Base-by-base conservation (phyloP, 1,140 invertebrate species). In the Hycleus cichorii region DNA sequence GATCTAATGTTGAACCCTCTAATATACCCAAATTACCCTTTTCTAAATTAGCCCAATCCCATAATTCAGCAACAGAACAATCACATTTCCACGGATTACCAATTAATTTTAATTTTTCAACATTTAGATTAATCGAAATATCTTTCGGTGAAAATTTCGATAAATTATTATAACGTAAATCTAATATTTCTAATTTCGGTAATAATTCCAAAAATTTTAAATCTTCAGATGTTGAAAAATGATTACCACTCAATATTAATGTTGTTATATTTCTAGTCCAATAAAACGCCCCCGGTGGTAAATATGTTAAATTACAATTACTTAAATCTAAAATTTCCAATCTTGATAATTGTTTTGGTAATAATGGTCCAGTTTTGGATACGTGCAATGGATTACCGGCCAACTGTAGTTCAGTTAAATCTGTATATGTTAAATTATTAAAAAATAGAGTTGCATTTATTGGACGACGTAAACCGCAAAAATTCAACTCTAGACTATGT, bases 51-150 rank as follows among this genome's bases (percentile, higher is more conserved):
- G 84, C 84, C 86, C 85, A 88, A 61, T 85, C 78, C 85, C 85
- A 87, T 76, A 86, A 83, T 39, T 86, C 82, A 0, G 79, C 78
- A 39, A 87, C 79, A 27, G 82, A 81, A 59, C 86, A 88, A 63
- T 85, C 83, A 62, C 86, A 87, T 44, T 79, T 72, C 74, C 86
- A 87, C 1, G 84, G 85, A 74, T 88, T 88, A 0, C 81, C 81
- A 3, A 85, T 76, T 4, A 87, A 73, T 69, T 83, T 84, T 3
- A 88, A 48, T 1, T 78, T 81, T 51, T 78, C 77, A 0, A 77
- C 72, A 71, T 86, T 84, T 0, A 62, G 57, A 47, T 77, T 77
- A 11, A 73, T 68, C 24, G 84, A 80, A 4, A 81, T 64, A 4
- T 67, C 60, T 57, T 76, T 73, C 0, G 82, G 81, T 47, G 79